phyloP scores from a whole-genome alignment of 2,113 vertebrate genomes.

The Australoheros scitulus region DNA sequence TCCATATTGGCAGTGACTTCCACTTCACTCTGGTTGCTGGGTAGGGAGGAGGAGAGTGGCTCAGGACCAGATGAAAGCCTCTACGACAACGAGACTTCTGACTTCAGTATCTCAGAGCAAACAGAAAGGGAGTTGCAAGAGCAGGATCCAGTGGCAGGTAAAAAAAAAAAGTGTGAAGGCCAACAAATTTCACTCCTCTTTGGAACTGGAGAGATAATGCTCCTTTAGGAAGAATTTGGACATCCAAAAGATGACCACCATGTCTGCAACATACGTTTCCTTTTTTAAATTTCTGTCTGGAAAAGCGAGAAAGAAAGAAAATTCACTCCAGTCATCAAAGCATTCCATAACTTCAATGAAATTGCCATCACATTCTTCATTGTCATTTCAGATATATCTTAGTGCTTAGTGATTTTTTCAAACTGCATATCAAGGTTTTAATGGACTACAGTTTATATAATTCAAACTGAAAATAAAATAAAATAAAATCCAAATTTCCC shows the following conservation, averaged over 20 bases:
- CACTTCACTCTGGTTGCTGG: slow-evolving; percentile 81
- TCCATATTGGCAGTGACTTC: slow-evolving; percentile 59
- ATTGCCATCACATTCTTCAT: background rate
- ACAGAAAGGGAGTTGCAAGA: slow-evolving; percentile 82
- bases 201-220: background rate
- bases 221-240: slow-evolving; percentile 22
- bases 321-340: background rate
- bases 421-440: no score
- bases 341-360: background rate
- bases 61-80: slow-evolving; percentile 90
- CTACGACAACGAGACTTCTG: slow-evolving; percentile 95
- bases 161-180: slow-evolving; percentile 86
- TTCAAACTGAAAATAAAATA: no score
- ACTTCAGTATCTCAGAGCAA: slow-evolving; percentile 92
- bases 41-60: slow-evolving; percentile 89
- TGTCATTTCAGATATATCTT: background rate
- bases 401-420: no score
- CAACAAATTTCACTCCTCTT: background rate
- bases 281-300: slow-evolving; percentile 15
- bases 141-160: slow-evolving; percentile 86
- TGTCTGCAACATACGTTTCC: slow-evolving; percentile 20
- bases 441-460: no score
- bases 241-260: slow-evolving; percentile 27
- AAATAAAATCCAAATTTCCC: no score
- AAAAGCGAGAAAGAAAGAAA: background rate